Evolutionary conservation across 2,888 invertebrate genomes (phyloP).

Genomic region (Nycteola revayana): DNA sequence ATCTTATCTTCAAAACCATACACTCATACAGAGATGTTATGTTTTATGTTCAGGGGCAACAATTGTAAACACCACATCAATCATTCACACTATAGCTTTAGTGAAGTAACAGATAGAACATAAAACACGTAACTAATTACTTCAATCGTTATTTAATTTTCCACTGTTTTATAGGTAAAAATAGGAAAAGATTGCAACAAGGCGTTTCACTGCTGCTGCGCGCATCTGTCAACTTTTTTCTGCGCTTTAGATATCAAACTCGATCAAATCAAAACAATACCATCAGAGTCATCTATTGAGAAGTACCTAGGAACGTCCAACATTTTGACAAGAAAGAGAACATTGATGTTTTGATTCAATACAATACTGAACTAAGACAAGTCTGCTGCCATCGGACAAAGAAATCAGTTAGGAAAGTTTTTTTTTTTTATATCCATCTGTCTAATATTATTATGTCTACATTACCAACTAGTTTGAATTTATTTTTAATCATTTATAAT

Average conservation of each 20-base stretch:
- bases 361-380: too few relatives aligned
- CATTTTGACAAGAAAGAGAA: too few relatives aligned
- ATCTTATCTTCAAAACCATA: constrained; percentile 35
- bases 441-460: too few relatives aligned
- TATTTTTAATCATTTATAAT: too few relatives aligned
- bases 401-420: too few relatives aligned
- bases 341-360: too few relatives aligned
- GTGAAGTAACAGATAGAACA: background rate
- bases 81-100: constrained; percentile 16
- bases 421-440: too few relatives aligned
- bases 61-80: constrained; percentile 11
- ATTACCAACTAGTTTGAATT: too few relatives aligned
- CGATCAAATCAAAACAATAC: constrained; percentile 31
- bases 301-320: background rate
- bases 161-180: constrained; percentile 14
- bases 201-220: constrained; percentile 46
- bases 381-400: too few relatives aligned
- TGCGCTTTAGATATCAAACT: constrained; percentile 38
- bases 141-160: constrained; percentile 6
- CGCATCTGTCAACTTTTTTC: constrained; percentile 57
- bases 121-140: background rate
- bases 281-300: constrained; percentile 23
- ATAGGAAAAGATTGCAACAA: constrained; percentile 17
- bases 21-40: constrained; percentile 20
- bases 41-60: constrained; percentile 14